Conservation (phyloP, 2,113 vertebrate species). For the Apus apus region DNA sequence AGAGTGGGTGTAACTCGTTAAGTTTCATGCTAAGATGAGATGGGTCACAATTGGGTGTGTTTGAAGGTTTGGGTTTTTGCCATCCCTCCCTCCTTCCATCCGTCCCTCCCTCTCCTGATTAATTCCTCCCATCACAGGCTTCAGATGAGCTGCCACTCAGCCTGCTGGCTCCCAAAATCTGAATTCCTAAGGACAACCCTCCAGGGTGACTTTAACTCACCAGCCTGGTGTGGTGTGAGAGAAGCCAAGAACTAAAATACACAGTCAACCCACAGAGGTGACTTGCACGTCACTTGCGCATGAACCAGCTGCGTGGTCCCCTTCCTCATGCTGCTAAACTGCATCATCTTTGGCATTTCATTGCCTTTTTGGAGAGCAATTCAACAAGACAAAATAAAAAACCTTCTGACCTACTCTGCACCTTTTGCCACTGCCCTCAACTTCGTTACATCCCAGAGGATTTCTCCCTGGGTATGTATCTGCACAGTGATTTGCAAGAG, state of each 20-base stretch:
- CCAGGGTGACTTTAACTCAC: not conserved
- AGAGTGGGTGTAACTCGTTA: conserved; percentile 75
- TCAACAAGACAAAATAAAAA: not conserved
- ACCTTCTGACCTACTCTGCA: not conserved
- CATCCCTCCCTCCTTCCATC: conserved; percentile 10
- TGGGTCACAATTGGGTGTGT: conserved; percentile 77
- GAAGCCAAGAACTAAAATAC: not conserved
- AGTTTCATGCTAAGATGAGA: conserved; percentile 72
- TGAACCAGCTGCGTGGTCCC: rapidly evolving
- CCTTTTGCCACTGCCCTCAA: not conserved
- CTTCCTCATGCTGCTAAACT: not conserved
- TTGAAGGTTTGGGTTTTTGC: conserved; percentile 52
- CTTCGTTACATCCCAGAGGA: rapidly evolving
- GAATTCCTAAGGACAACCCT: conserved; percentile 24
- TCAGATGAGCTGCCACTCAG: conserved; percentile 30
- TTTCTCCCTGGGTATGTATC: rapidly evolving
- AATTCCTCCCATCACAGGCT: not conserved
- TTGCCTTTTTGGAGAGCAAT: not conserved
- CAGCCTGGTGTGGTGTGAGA: not conserved
- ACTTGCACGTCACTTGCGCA: not conserved
- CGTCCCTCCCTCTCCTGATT: conserved; percentile 29
- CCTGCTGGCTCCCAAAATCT: not conserved
- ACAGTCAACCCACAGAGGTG: not conserved
- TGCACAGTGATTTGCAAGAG: not conserved
- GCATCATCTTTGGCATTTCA: not conserved